Evolutionary conservation across 2,113 vertebrate species (phyloP).

Genomic region (Aythya baeri): DNA sequence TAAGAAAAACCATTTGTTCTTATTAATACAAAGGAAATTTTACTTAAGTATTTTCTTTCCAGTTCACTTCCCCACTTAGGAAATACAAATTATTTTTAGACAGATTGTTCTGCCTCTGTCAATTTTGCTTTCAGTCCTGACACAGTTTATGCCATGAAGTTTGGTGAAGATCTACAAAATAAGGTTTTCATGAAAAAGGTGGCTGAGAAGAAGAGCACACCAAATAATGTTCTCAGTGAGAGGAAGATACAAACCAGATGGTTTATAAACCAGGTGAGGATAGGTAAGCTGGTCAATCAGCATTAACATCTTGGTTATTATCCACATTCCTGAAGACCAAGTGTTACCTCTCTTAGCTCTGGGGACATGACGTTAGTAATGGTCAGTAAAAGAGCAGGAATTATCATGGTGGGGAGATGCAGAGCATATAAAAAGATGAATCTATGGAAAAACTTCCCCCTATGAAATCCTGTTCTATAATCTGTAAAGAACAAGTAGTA

Average conservation of each 20-base stretch:
- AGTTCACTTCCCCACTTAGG: not conserved
- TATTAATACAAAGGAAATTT: not conserved
- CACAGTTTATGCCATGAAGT: not conserved
- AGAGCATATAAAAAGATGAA: not conserved
- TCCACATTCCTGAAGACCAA: not conserved
- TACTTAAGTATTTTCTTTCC: not conserved
- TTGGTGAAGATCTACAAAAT: not conserved
- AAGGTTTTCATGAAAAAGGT: not conserved
- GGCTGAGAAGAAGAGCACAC: not conserved
- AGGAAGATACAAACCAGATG: not conserved
- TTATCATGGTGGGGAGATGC: not conserved
- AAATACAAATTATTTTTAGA: not conserved
- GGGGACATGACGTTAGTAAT: not conserved
- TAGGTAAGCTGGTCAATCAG: not conserved
- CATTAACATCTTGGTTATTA: not conserved
- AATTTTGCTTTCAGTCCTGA: not conserved
- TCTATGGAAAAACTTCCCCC: not conserved
- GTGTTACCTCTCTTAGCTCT: not conserved
- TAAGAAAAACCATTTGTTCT: not conserved
- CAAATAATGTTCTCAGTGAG: not conserved
- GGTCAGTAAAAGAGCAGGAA: not conserved
- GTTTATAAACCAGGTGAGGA: not conserved
- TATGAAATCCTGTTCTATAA: not conserved
- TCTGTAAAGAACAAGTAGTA: not conserved
- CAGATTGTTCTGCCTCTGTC: not conserved